Percentiles rank a stretch among this genome's conserved stretches.
Conservation (phyloP, 2,113 vertebrate genomes). For the Dryoscopus gambensis region DNA sequence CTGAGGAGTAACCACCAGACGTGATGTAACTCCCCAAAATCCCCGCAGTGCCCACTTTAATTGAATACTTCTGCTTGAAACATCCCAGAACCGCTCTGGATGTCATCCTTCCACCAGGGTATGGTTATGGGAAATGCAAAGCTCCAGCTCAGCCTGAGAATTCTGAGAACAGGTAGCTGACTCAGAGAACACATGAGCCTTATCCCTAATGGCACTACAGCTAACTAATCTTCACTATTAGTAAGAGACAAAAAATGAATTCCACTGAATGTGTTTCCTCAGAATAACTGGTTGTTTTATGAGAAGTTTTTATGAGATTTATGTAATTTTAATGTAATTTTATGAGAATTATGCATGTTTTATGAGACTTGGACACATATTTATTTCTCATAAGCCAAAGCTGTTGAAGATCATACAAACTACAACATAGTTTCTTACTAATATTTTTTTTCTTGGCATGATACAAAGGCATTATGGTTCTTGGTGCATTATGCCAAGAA, state of each 20-base stretch:
- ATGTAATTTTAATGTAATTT: neutral
- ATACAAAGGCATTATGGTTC: neutral
- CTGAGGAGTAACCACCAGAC: neutral
- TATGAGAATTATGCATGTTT: neutral
- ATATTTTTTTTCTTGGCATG: neutral
- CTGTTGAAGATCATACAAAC: neutral
- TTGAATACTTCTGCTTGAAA: neutral
- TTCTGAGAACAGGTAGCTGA: neutral
- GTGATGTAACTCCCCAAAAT: neutral
- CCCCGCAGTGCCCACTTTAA: neutral
- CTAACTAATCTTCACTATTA: slow-evolving; percentile 4
- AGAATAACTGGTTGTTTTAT: neutral
- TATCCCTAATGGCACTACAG: neutral
- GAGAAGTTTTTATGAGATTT: neutral
- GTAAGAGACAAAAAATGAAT: neutral
- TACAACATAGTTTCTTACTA: neutral
- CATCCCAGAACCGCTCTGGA: neutral
- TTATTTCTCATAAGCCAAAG: neutral
- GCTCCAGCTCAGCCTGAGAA: neutral
- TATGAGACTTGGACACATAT: neutral
- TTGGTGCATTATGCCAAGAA: neutral
- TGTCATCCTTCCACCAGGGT: neutral
- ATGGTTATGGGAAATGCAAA: neutral
- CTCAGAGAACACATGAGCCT: neutral
- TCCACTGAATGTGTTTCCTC: neutral